These are phyloP conservation scores for Urocyon cinereoargenteus DNA, from an alignment of 2,797 vertebrate species.

Conservation along the genomic window DNA sequence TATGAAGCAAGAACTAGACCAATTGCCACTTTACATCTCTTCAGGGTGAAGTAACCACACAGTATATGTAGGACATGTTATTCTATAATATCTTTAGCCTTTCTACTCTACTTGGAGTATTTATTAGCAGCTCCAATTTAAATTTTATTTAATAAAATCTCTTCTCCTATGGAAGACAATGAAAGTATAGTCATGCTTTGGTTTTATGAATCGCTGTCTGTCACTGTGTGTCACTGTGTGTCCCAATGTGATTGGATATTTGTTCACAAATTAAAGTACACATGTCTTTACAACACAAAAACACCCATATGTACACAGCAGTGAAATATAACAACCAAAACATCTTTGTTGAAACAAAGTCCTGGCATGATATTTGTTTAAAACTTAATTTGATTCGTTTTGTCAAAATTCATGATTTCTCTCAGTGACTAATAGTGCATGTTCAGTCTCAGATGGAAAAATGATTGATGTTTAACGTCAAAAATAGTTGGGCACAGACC, in stretches of 20 bases:
- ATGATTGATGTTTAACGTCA: constrained; percentile 57
- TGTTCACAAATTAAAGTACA: not conserved
- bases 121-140: not conserved
- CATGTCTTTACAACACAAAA: not conserved
- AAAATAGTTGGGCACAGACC: not conserved
- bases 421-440: not conserved
- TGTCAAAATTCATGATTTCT: constrained; percentile 9
- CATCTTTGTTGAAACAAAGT: constrained; percentile 36
- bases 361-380: constrained; percentile 10
- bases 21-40: not conserved
- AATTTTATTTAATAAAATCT: not conserved
- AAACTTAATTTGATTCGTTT: constrained; percentile 43
- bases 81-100: not conserved
- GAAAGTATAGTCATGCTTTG: not conserved
- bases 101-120: not conserved
- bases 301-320: not conserved
- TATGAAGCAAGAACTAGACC: not conserved
- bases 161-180: not conserved
- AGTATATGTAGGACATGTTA: not conserved
- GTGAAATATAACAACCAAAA: not conserved
- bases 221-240: not conserved
- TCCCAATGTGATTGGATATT: not conserved
- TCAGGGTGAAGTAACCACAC: not conserved
- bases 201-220: not conserved
- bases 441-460: not conserved